These are phyloP conservation scores for Rhagonycha lutea DNA, from an alignment of 2,888 invertebrate genomes.

Conservation along the genomic window DNA sequence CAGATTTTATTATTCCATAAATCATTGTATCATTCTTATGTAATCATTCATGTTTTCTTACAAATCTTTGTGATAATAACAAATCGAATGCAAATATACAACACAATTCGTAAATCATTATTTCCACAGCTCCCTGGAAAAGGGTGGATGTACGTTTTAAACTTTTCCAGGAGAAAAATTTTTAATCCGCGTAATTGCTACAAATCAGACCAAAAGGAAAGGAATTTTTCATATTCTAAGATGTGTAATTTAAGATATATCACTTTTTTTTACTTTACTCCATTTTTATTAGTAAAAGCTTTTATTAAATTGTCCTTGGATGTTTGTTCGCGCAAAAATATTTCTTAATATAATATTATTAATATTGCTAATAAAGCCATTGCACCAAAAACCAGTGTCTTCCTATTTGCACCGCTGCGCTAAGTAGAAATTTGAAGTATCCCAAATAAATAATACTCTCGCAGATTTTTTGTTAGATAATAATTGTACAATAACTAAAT, in stretches of 20 bases:
- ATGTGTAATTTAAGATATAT: neutral
- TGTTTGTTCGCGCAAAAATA: too few species aligned
- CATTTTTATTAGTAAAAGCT: too few species aligned
- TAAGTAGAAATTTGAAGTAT: too few species aligned
- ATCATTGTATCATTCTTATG: neutral
- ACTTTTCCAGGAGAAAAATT: neutral
- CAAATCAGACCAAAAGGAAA: neutral
- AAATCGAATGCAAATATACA: neutral
- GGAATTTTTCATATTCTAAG: neutral
- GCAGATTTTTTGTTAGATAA: too few species aligned
- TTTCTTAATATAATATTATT: too few species aligned
- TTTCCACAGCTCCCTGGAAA: neutral
- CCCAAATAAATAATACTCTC: too few species aligned
- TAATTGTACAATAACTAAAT: too few species aligned
- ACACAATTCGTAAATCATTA: neutral
- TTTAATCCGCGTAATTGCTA: neutral
- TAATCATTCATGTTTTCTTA: neutral
- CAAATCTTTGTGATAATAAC: neutral
- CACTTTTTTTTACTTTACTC: too few species aligned
- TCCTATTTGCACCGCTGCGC: too few species aligned
- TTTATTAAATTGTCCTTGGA: too few species aligned
- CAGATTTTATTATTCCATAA: neutral
- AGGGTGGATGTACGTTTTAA: neutral
- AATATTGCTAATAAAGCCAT: too few species aligned
- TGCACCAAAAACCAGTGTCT: too few species aligned